Evolutionary conservation across 2,888 invertebrate species (phyloP).

Genomic region (Drosophila setosimentum): DNA sequence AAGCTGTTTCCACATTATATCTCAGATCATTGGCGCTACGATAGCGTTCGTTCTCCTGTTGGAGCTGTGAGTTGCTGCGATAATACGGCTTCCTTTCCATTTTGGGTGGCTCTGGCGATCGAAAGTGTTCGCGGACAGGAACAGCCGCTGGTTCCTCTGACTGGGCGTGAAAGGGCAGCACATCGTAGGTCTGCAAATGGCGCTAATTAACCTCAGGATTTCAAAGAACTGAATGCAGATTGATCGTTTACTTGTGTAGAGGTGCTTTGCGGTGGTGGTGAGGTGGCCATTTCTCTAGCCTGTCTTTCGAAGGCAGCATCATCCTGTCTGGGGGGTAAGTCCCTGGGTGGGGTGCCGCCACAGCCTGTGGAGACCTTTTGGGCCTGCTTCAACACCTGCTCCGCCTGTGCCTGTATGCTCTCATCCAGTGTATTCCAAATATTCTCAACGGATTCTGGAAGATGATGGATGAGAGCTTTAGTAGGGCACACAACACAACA

Average conservation of each 20-base stretch:
- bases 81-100: slow-evolving; percentile 70
- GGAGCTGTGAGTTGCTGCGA: slow-evolving; percentile 66
- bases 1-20: slow-evolving; percentile 79
- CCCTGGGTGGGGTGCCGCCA: slow-evolving; percentile 88
- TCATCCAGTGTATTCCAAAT: slow-evolving; percentile 85
- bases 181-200: slow-evolving; percentile 86
- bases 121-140: slow-evolving; percentile 35
- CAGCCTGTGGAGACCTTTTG: slow-evolving; percentile 87
- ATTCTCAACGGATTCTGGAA: slow-evolving; percentile 83
- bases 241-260: slow-evolving; percentile 90
- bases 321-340: slow-evolving; percentile 84
- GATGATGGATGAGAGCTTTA: slow-evolving; percentile 56
- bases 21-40: slow-evolving; percentile 86
- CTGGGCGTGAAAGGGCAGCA: slow-evolving; percentile 61
- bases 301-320: background rate
- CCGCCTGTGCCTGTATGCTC: slow-evolving; percentile 83
- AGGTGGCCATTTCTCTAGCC: slow-evolving; percentile 90
- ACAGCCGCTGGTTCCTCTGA: slow-evolving; percentile 32
- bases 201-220: background rate
- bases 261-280: slow-evolving; percentile 94
- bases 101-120: slow-evolving; percentile 58
- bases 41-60: slow-evolving; percentile 81
- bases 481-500: slow-evolving; percentile 5
- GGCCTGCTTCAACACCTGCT: slow-evolving; percentile 70
- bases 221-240: background rate